phyloP scores from a whole-genome alignment of 2,888 invertebrate genomes.

The Calameuta idolon region DNA sequence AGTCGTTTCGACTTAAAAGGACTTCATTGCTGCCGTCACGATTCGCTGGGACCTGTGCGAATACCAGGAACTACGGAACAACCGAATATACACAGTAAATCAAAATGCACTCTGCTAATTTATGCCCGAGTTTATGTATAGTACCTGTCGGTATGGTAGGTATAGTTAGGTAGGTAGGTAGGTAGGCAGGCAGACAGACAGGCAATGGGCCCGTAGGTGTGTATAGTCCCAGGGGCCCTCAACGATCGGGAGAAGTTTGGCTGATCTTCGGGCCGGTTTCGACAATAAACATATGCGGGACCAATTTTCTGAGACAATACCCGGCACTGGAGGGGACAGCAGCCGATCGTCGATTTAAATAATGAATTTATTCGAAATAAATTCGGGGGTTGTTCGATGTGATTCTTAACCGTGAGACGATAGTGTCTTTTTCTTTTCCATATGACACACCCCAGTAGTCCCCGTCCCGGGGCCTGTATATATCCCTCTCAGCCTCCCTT shows the following conservation, averaged over 20 bases:
- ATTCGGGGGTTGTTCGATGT: conserved; percentile 54
- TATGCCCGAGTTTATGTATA: background rate
- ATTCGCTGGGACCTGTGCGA: background rate
- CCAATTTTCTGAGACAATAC: background rate
- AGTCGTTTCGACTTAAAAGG: background rate
- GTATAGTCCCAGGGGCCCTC: background rate
- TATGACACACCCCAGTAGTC: conserved; percentile 39
- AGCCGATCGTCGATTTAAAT: conserved; percentile 36
- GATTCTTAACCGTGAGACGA: conserved; percentile 41
- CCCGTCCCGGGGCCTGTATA: background rate
- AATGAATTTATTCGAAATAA: conserved; percentile 55
- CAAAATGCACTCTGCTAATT: background rate
- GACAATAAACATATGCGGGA: background rate
- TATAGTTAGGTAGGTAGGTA: background rate
- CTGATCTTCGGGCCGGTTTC: background rate
- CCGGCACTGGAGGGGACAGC: background rate
- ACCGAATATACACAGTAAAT: background rate
- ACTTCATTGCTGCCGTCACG: background rate
- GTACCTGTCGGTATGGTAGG: background rate
- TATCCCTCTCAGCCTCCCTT: conserved; percentile 4
- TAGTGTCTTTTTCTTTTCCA: conserved; percentile 16
- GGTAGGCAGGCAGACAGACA: background rate
- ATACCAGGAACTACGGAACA: background rate
- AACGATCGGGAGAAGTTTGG: background rate
- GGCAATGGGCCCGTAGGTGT: background rate